Conservation (phyloP, 2,797 vertebrate species). For the Typhlichthys eigenmanni region DNA sequence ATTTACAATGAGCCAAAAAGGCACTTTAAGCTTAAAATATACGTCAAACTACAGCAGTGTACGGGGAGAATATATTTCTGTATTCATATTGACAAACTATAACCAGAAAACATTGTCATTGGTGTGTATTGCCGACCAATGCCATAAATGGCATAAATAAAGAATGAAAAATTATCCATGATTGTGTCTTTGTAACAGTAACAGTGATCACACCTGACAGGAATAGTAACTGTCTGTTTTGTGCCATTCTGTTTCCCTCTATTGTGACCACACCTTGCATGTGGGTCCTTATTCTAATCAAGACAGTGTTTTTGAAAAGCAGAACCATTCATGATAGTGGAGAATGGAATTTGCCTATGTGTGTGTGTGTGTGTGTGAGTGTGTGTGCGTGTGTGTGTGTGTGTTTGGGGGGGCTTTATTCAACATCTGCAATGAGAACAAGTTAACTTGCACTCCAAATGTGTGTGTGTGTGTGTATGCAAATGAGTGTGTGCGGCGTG, state of each 20-base stretch:
- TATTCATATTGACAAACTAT: too few species aligned
- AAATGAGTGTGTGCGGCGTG: conserved; percentile 22
- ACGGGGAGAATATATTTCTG: too few species aligned
- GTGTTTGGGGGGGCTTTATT: conserved; percentile 25
- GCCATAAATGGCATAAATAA: too few species aligned
- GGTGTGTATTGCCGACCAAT: not conserved
- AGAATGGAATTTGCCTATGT: conserved; percentile 43
- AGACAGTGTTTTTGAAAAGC: conserved; percentile 52
- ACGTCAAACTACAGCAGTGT: conserved; percentile 1
- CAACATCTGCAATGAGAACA: conserved; percentile 66
- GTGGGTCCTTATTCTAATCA: not conserved
- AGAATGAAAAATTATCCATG: too few species aligned
- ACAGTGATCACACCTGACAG: too few species aligned
- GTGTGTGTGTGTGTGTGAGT: conserved; percentile 12
- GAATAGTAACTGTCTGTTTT: not conserved
- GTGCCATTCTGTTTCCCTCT: not conserved
- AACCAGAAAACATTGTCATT: not conserved
- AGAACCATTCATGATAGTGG: conserved; percentile 67
- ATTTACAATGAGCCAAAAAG: too few species aligned
- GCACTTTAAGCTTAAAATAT: too few species aligned
- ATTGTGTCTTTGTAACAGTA: too few species aligned
- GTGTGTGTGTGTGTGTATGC: conserved; percentile 37
- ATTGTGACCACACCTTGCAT: too few species aligned
- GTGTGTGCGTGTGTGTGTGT: conserved; percentile 30
- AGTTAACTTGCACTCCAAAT: conserved; percentile 23